Evolutionary conservation across 2,797 vertebrate genomes (phyloP), one percentile per base, ranked within the genome.

Genomic region (Spea hammondii): DNA sequence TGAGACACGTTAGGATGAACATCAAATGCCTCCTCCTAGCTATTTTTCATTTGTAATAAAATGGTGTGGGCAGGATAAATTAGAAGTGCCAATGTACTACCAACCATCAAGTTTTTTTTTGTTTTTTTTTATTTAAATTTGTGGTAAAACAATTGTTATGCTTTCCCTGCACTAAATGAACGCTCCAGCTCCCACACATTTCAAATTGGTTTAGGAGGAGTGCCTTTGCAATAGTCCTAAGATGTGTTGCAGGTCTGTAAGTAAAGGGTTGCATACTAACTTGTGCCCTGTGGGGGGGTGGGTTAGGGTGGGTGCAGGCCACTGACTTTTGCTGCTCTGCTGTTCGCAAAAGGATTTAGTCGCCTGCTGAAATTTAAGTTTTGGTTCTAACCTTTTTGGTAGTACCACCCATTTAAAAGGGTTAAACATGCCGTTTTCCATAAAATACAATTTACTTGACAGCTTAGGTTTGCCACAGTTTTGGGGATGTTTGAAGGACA

Each of bases 381-480:
- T 0, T 64, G 54, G 13, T 57, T 48, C 8, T 6, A 14, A 45
- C 4, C 14, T 10, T n/a, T 49, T 64, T 11, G 8, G 5, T 5
- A 13, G n/a, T 9, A 13, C n/a, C 55, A 48, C 8, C 69, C 32
- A 53, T 62, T 12, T 60, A 17, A 64, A 53, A 71, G 72, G 50
- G 69, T 73, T 62, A 49, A 45, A 32, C 4, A 46, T 50, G 80
- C 80, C 75, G 70, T 82, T 82, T 82, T 77, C 74, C 60, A 7
- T 62, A 44, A 10, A 59, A 60, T n/a, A 17, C n/a, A 51, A 6
- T 62, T 48, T 73, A 8, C 6, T 54, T 68, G 14, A 65, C 65
- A 5, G 70, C 50, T 82, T 78, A 70, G 70, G 54, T 4, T 50
- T 57, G 8, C 47, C 17, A 55, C 10, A 48, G n/a, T 17, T 60